Conservation (phyloP, 2,113 vertebrate species). For the Phasianus colchicus region DNA sequence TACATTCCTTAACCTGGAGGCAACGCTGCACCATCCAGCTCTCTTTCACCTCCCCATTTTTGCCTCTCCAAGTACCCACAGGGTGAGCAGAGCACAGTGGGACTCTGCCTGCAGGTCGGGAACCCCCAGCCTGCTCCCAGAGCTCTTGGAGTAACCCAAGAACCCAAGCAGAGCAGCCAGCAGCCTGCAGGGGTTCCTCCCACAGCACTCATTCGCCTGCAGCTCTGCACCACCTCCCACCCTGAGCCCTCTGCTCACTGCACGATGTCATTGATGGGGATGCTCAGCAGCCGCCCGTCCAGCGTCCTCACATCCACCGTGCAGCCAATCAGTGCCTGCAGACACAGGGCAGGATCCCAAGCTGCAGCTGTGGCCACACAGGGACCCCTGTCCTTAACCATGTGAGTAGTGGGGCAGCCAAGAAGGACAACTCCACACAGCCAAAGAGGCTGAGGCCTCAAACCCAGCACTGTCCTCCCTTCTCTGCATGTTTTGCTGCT, state of each 20-base stretch:
- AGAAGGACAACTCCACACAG: neutral
- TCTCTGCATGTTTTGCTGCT: neutral
- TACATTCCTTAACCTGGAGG: too few species aligned
- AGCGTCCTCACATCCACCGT: conserved; percentile 88
- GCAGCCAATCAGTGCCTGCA: conserved; percentile 90
- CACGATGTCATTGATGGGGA: conserved; percentile 93
- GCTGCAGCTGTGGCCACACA: neutral
- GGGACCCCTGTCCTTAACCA: neutral
- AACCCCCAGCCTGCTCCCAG: neutral
- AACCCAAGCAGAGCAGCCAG: accelerated
- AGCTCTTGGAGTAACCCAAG: neutral
- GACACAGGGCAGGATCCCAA: accelerated
- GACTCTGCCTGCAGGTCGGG: neutral
- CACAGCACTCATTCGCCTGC: accelerated
- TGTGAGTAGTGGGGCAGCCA: neutral
- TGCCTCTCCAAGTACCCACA: too few species aligned
- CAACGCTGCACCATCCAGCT: neutral
- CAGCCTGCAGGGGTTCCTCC: too few species aligned
- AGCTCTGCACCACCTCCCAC: neutral
- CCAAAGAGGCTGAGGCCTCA: too few species aligned
- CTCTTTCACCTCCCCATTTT: accelerated
- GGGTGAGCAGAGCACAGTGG: neutral
- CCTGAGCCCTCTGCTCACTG: conserved; percentile 80
- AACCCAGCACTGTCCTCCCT: neutral
- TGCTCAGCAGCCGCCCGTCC: conserved; percentile 88